Percentiles rank a stretch among this genome's conserved stretches.
These are phyloP conservation scores for Tortricodes alternella DNA, from an alignment of 2,888 invertebrate genomes.

Conservation along the genomic window DNA sequence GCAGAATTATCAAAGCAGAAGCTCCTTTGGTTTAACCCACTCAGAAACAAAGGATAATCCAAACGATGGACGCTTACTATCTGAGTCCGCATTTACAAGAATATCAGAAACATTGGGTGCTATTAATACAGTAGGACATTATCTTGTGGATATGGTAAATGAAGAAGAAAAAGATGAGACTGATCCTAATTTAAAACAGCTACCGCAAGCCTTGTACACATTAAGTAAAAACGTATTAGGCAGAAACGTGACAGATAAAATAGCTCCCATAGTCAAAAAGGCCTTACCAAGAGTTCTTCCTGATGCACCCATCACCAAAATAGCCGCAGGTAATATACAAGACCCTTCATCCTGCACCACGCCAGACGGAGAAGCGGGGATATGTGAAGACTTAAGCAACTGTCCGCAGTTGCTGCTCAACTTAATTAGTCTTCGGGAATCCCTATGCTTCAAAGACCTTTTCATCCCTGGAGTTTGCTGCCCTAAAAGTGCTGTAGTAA, in stretches of 20 bases:
- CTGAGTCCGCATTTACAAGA: conserved; percentile 83
- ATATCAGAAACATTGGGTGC: conserved; percentile 89
- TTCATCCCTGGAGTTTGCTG: conserved; percentile 97
- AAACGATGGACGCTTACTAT: conserved; percentile 79
- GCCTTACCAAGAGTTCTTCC: conserved; percentile 70
- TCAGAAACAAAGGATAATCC: conserved; percentile 52
- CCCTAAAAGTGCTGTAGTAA: conserved; percentile 82
- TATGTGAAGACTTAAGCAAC: conserved; percentile 93
- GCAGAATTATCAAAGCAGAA: conserved; percentile 51
- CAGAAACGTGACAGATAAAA: conserved; percentile 90
- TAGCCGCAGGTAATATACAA: conserved; percentile 69
- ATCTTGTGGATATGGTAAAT: conserved; percentile 90
- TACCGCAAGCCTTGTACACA: conserved; percentile 90
- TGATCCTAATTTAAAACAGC: conserved; percentile 65
- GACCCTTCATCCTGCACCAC: conserved; percentile 88
- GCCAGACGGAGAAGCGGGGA: conserved; percentile 90
- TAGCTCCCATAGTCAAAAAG: conserved; percentile 86
- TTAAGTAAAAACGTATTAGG: conserved; percentile 90
- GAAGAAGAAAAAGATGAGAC: conserved; percentile 72
- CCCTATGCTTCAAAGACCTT: conserved; percentile 94
- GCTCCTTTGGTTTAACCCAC: conserved; percentile 51
- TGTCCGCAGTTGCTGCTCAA: conserved; percentile 93
- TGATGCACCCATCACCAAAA: conserved; percentile 70
- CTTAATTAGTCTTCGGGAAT: conserved; percentile 90
- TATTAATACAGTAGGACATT: conserved; percentile 92